phyloP scores from a whole-genome alignment of 2,797 vertebrate genomes.

The Allobates femoralis region DNA sequence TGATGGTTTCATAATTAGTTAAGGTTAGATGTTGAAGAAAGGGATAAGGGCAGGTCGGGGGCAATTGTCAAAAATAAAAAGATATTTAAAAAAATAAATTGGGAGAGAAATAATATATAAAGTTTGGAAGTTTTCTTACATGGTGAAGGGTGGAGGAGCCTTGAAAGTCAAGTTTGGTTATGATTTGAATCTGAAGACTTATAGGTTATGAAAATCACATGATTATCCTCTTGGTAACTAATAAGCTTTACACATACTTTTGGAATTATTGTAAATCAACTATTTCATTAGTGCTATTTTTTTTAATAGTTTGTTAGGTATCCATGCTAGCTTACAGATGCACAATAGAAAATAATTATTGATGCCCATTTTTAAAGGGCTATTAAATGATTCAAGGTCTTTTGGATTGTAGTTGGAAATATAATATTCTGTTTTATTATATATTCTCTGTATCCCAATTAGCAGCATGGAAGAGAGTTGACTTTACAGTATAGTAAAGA shows the following conservation, averaged over 20 bases:
- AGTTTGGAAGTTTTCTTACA: background rate
- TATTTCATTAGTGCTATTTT: background rate
- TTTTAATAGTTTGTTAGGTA: background rate
- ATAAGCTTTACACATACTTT: background rate
- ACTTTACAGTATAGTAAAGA: no score
- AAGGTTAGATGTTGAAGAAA: background rate
- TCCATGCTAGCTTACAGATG: background rate
- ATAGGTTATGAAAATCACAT: background rate
- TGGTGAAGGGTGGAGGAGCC: background rate
- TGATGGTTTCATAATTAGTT: conserved; percentile 20
- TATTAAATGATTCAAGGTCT: background rate
- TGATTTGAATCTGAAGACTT: background rate
- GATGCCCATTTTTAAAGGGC: background rate
- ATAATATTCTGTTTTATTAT: no score
- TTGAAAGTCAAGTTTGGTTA: background rate
- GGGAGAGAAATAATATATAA: background rate
- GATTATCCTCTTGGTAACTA: background rate
- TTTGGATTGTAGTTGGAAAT: no score
- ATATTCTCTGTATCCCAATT: no score
- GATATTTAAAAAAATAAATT: background rate
- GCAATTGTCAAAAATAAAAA: background rate
- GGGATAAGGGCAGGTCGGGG: no score
- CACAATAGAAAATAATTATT: background rate
- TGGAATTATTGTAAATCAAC: background rate
- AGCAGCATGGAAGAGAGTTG: no score